phyloP scores from a whole-genome alignment of 2,888 invertebrate genomes.

The Fragum fragum region DNA sequence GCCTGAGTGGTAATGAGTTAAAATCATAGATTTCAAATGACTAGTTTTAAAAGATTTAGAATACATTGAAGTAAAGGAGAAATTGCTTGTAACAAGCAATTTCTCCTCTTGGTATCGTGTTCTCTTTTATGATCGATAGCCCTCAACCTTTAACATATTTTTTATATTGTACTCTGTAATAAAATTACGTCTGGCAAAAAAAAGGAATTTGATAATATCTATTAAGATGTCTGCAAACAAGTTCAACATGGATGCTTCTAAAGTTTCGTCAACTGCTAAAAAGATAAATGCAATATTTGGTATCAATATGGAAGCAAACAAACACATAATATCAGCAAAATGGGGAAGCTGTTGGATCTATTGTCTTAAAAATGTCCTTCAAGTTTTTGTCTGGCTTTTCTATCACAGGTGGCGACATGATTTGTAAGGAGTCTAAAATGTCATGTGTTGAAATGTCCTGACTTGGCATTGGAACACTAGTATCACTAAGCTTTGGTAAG shows the following conservation, averaged over 20 bases:
- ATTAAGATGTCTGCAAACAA: too few species aligned
- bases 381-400: constrained; percentile 76
- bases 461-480: constrained; percentile 47
- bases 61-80: too few species aligned
- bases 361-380: constrained; percentile 87
- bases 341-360: constrained; percentile 87
- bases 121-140: too few species aligned
- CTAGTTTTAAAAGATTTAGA: too few species aligned
- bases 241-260: too few species aligned
- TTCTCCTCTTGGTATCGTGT: too few species aligned
- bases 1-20: too few species aligned
- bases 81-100: constrained; percentile 5
- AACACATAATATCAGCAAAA: constrained; percentile 82
- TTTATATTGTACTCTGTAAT: too few species aligned
- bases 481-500: constrained; percentile 37
- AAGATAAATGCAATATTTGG: neutral
- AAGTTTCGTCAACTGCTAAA: neutral
- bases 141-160: too few species aligned
- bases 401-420: constrained; percentile 53
- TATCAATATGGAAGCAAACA: neutral
- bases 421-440: constrained; percentile 62
- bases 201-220: too few species aligned
- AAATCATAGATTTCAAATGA: too few species aligned
- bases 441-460: constrained; percentile 58
- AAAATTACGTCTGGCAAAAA: too few species aligned